These are phyloP conservation scores for Burhinus bistriatus DNA, from an alignment of 2,113 vertebrate species.

Conservation along the genomic window DNA sequence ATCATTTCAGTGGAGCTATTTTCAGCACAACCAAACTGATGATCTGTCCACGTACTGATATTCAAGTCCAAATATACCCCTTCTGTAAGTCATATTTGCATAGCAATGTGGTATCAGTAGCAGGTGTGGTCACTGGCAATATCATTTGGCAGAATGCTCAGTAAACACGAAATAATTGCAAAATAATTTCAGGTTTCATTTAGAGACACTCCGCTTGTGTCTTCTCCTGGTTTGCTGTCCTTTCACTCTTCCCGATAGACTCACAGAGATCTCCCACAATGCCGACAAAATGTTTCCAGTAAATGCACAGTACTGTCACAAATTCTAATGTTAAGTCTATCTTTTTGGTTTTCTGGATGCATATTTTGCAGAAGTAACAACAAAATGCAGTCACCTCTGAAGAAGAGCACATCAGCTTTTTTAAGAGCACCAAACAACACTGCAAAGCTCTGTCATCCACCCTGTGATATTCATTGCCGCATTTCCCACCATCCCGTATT, in stretches of 20 bases:
- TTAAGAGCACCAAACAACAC: background rate
- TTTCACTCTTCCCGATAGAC: background rate
- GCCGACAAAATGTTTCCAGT: background rate
- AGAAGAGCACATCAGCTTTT: background rate
- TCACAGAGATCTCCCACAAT: background rate
- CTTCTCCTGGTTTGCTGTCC: background rate
- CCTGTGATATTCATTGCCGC: background rate
- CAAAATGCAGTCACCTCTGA: background rate
- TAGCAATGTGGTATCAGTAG: background rate
- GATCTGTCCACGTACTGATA: background rate
- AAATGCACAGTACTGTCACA: background rate
- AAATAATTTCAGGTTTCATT: background rate
- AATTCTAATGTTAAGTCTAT: background rate
- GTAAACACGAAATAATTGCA: background rate
- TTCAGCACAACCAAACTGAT: background rate
- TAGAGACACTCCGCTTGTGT: background rate
- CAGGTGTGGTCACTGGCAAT: background rate
- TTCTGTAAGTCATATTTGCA: background rate
- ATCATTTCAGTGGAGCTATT: background rate
- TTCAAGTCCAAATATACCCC: background rate
- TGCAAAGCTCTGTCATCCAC: background rate
- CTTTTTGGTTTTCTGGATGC: background rate
- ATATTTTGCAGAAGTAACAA: background rate
- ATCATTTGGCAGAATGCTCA: background rate
- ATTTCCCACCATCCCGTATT: background rate